Base-by-base conservation (phyloP, 2,113 vertebrate species). In the Serilophus lunatus region DNA sequence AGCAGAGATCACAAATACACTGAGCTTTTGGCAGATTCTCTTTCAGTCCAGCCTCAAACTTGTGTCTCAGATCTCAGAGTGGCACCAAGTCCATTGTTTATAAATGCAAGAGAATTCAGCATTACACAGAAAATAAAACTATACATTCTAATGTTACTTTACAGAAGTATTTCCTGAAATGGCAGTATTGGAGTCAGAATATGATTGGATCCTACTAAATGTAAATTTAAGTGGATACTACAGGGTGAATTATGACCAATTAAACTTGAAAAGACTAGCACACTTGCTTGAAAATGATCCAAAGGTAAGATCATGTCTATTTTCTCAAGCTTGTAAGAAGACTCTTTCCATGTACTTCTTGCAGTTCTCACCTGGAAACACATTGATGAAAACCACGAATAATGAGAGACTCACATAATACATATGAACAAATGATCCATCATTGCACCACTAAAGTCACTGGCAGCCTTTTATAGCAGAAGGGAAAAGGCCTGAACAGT, bases 141-240 rank as follows among this genome's bases (percentile, higher is more conserved):
- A 75, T 53, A 22, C 22, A 33, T 83, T 92, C 64, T 77, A 47
- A 72, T 96, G 26, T 95, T 60, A 50, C 56, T 95, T 97, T 47
- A 44, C 93, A 98, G 98, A 97, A 94, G 57, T 82, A 42, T 97
- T 98, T 81, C 97, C 98, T 78, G 98, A 98, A 97, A 98, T 98
- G 97, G 96, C 95, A 87, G 63, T 96, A 38, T 94, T 84, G 38
- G 95, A 97, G 90, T 97, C 96, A 71, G 96, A 97, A 86, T 61
- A 96, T 60, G 98, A 98, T 77, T 98, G 98, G 98, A 97, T 98
- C 84, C 82, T 98, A 87, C 92, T 98, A 95, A 98, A 98, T 93
- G 92, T 98, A 75, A 98, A 98, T 91, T 54, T 97, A 90, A 97
- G 95, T 88, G 98, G 98, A 85, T 98, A 98, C 89, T 98, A 98